Conservation (phyloP, 2,888 invertebrate species). For the Pollenia labialis region DNA sequence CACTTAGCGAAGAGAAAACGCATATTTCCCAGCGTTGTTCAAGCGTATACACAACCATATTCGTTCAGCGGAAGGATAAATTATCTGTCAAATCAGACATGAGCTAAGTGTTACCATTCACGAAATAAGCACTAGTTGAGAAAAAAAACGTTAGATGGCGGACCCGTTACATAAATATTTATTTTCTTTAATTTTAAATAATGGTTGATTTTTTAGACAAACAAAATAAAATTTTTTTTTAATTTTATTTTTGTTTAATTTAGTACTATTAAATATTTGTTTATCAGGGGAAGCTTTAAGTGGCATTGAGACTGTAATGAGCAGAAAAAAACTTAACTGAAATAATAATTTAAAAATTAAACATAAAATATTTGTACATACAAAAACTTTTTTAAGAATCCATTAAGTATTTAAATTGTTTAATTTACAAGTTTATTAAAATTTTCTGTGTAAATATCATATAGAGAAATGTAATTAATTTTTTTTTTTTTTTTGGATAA, state of each 20-base stretch:
- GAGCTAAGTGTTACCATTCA: no score
- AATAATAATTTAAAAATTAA: conserved; percentile 9
- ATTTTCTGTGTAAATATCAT: neutral
- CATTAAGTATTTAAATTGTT: conserved; percentile 4
- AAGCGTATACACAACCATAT: no score
- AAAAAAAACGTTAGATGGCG: no score
- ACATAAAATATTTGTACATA: conserved; percentile 5
- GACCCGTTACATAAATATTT: no score
- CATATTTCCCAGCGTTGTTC: no score
- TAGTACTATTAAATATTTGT: neutral
- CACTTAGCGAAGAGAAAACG: no score
- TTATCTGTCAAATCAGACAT: no score
- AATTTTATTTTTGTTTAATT: neutral
- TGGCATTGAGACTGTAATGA: conserved; percentile 44
- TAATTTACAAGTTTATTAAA: conserved; percentile 62
- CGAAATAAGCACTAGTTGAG: no score
- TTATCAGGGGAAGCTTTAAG: conserved; percentile 58
- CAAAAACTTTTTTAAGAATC: neutral
- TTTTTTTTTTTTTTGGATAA: conserved; percentile 24
- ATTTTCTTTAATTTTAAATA: no score
- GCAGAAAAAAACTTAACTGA: conserved; percentile 8
- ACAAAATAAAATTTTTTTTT: no score
- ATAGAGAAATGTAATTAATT: neutral
- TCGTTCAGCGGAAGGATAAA: no score
- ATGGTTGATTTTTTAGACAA: no score